Evolutionary conservation across 53 echinoderm and acorn worm species (phyloP).

Genomic region (Glandiceps talaboti): DNA sequence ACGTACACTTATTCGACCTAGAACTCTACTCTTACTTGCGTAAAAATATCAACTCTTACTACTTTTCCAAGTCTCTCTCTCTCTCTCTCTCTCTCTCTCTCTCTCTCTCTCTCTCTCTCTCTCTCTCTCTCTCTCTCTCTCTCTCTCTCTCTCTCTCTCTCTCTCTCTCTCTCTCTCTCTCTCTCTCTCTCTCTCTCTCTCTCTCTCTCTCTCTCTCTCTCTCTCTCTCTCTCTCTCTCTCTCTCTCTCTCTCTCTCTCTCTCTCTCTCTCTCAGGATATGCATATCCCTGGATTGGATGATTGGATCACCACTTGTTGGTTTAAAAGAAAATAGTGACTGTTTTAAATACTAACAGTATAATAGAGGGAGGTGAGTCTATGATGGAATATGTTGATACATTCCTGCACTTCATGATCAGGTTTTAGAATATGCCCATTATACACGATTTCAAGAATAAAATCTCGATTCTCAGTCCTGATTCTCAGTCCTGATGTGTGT

Average conservation of each 20-base stretch:
- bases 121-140: not conserved
- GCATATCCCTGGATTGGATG: too few relatives aligned
- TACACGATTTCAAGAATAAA: too few relatives aligned
- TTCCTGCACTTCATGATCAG: too few relatives aligned
- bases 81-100: not conserved
- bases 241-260: conserved; percentile 1
- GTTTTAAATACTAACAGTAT: too few relatives aligned
- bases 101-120: conserved; percentile 1
- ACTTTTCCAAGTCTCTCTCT: conserved; percentile 1
- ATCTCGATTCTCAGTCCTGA: too few relatives aligned
- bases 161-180: not conserved
- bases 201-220: not conserved
- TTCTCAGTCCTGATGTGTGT: not conserved
- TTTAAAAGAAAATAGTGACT: too few relatives aligned
- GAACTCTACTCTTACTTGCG: not conserved
- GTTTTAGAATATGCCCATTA: too few relatives aligned
- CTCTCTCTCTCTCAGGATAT: not conserved
- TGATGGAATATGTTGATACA: too few relatives aligned
- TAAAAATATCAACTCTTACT: conserved; percentile 7
- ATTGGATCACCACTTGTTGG: too few relatives aligned
- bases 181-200: conserved; percentile 1
- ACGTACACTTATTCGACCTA: too few relatives aligned
- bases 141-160: too few relatives aligned
- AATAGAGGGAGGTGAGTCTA: too few relatives aligned
- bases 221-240: not conserved